Base-by-base conservation (phyloP, 2,113 vertebrate genomes). In the Dermatemys mawii region DNA sequence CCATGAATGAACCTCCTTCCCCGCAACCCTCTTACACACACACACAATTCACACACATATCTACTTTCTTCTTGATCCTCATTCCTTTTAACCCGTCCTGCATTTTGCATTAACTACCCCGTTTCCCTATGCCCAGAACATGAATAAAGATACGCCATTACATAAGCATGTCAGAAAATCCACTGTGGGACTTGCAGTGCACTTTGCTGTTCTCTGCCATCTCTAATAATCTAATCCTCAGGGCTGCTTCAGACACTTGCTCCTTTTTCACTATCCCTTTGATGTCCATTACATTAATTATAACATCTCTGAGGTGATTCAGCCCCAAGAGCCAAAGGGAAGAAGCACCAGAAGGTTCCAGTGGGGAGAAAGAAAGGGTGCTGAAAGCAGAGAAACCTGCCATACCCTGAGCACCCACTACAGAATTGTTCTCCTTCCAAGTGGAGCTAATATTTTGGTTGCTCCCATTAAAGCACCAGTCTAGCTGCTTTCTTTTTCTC, bases 281-380 rank as follows among this genome's bases (percentile, higher is more conserved):
- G 92, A 82, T 75, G 73, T 84, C 87, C 11, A 21, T 41, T n/a
- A 22, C 26, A 24, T 94, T 96, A 95, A 93, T 90, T 67, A 17
- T 53, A 67, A 82, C 49, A 80, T 95, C 70, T 96, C 90, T 88
- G n/a, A 93, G 90, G 51, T 92, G 83, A 73, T 12, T 83, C 46
- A 70, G 86, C 94, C 91, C 88, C 93, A 73, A 81, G 92, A 93
- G 91, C 55, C 78, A 93, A 83, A 27, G 81, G 85, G 91, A 46
- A 89, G 91, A 75, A 96, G 91, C 27, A 87, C 92, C 51, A 91
- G 82, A 32, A 95, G 29, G 70, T 92, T 96, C 90, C 91, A 91
- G 84, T 92, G 94, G 92, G 95, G 78, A 95, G 83, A 93, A 93
- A 93, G 83, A 87, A 95, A 84, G 54, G 92, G 11, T 53, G 46